Base-by-base conservation (phyloP, 2,888 invertebrate species). In the Mesoligia furuncula region DNA sequence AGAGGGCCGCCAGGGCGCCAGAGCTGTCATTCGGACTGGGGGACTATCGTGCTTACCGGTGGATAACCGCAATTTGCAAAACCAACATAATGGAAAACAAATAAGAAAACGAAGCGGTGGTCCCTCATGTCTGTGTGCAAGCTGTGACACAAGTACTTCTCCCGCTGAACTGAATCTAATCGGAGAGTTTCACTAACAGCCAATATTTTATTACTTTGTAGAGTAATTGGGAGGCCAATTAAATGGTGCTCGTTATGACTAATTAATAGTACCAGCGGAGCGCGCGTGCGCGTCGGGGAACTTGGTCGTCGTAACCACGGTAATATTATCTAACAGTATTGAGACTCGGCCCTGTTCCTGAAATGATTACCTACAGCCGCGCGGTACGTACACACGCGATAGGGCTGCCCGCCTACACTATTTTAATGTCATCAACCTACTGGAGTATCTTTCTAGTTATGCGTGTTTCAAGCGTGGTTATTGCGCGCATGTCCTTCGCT, bases 11-110 rank as follows among this genome's bases (percentile, higher is more conserved):
- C 62, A 17, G 17, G 15, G 15, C 62, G 24, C 24, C 62, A 17
- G 17, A 27, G 15, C 17, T 17, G 24, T 7, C 7, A 13, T 24
- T 36, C 36, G 7, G 6, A 24, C 64, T 36, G 24, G 7, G 7
- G 13, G 24, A 36, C 7, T 39, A 7, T 7, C 24, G 27, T 11
- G 24, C 73, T 73, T 42, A 73, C 73, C 73, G 73, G 73, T n/a
- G 73, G 73, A 42, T 73, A 73, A 8, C 54, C 73, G 8, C 73
- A 17, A 13, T n/a, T 15, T 42, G 54, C 31, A 24, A 73, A 42
- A 13, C 54, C 54, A 24, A 72, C 17, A 72, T 31, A 24, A 42
- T 54, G 24, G 17, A 27, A 42, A 54, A 73, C 5, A 73, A 73
- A 42, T n/a, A 73, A 8, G 31, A 39, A 73, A 31, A 73, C 24